phyloP scores from a whole-genome alignment of 2,113 vertebrate species.

The Rhinolophus sinicus region DNA sequence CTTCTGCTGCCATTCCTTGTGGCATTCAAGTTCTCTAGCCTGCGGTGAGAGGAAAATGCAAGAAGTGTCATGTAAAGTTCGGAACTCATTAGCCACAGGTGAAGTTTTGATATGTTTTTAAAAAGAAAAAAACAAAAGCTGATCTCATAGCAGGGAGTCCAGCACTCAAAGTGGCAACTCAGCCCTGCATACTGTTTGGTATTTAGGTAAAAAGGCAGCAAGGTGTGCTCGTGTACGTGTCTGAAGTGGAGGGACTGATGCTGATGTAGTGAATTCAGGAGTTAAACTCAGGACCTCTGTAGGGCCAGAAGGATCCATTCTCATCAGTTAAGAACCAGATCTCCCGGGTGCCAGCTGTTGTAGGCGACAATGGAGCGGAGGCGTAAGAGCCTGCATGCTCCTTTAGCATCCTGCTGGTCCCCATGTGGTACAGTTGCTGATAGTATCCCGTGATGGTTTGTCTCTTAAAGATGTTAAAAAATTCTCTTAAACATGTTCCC shows the following conservation, averaged over 20 bases:
- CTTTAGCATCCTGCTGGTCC: not conserved
- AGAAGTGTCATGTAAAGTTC: not conserved
- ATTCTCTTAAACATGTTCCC: not conserved
- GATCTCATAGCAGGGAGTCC: not conserved
- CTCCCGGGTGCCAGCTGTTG: not conserved
- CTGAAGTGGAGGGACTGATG: not conserved
- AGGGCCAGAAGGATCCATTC: not conserved
- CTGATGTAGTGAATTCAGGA: too few relatives aligned
- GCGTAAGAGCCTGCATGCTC: not conserved
- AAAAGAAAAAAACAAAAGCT: not conserved
- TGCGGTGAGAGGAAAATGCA: not conserved
- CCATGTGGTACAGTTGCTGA: too few relatives aligned
- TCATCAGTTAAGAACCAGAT: not conserved
- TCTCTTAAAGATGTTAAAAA: too few relatives aligned
- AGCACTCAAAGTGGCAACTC: not conserved
- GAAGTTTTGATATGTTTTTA: not conserved
- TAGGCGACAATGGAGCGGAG: not conserved
- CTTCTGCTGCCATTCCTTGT: not conserved
- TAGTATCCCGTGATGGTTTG: too few relatives aligned
- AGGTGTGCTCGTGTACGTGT: not conserved
- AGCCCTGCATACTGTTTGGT: not conserved
- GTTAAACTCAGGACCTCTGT: not conserved
- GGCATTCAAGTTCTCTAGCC: not conserved
- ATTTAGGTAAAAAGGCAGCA: not conserved
- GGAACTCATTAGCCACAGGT: not conserved